These are phyloP conservation scores for Lycocorax pyrrhopterus DNA, from an alignment of 2,113 vertebrate genomes.

Conservation along the genomic window DNA sequence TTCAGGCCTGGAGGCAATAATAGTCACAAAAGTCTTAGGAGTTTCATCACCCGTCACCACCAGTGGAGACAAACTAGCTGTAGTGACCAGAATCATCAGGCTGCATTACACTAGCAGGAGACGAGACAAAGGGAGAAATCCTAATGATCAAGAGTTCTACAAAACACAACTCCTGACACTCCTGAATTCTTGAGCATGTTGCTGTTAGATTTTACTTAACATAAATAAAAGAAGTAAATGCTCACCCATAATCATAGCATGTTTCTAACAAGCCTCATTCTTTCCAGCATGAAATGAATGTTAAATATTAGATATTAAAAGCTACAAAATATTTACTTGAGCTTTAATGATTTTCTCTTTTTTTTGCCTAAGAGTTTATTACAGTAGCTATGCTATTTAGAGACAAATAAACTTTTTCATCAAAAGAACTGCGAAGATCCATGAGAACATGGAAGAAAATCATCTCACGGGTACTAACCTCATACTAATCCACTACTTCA, in stretches of 20 bases:
- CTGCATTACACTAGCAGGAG: background rate
- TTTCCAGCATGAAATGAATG: background rate
- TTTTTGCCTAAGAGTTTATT: background rate
- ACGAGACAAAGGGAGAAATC: background rate
- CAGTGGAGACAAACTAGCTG: background rate
- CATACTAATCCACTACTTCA: background rate
- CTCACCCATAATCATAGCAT: background rate
- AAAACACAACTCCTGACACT: background rate
- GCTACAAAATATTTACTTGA: background rate
- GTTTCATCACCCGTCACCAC: background rate
- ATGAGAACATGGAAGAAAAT: background rate
- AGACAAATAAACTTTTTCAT: background rate
- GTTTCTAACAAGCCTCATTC: background rate
- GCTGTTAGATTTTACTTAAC: background rate
- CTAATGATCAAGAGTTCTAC: background rate
- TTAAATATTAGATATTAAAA: background rate
- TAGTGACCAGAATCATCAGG: background rate
- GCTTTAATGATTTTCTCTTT: background rate
- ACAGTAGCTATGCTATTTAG: background rate
- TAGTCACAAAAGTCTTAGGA: background rate
- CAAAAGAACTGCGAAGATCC: background rate
- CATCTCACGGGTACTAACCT: background rate
- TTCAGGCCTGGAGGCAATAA: background rate
- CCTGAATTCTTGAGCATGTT: background rate
- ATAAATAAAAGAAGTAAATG: background rate